Base-by-base conservation (phyloP, 2,888 invertebrate species). In the Gonocerus acuteangulatus region DNA sequence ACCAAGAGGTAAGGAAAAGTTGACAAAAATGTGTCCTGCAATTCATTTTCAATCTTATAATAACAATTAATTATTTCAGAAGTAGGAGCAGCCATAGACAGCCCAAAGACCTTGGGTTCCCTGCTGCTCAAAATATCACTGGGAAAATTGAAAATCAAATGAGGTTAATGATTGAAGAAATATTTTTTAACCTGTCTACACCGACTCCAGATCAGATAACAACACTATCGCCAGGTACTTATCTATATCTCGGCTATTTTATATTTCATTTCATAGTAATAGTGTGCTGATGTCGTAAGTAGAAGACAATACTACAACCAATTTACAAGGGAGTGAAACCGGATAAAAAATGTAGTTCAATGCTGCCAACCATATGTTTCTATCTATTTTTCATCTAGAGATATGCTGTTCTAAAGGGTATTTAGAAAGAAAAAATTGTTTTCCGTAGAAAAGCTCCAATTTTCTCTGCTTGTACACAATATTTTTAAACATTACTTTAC, bases 171-270 rank as follows among this genome's bases (percentile, higher is more conserved):
- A 23, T 66, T 13, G 66, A 66, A 48, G 62, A 66, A 47, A 62
- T 66, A 21, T 66, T 66, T 23, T 49, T 56, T n/a, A 66, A 66
- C 15, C 27, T 66, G 39, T 61, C 64, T 1, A 62, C 62, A 11
- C 58, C 64, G 22, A 18, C 9, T 19, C 18, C 47, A 18, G 54
- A 42, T 15, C 39, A 54, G 15, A 13, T 21, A 1, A 57, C 57
- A 27, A 57, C 57, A 18, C 15, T 47, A 7, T 57, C 57, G 1
- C 57, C 57, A 11, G 57, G 45, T 47, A 45, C 44, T n/a, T 44
- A 15, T 6, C n/a, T 44, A n/a, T n/a, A n/a, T n/a, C n/a, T n/a
- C n/a, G n/a, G n/a, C n/a, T n/a, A n/a, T n/a, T 34, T 34, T 34
- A 34, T 11, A 11, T 34, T 7, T 34, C 36, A 34, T 34, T 7